These are phyloP conservation scores for Perca schrenkii DNA, from an alignment of 2,113 vertebrate genomes.

Conservation along the genomic window DNA sequence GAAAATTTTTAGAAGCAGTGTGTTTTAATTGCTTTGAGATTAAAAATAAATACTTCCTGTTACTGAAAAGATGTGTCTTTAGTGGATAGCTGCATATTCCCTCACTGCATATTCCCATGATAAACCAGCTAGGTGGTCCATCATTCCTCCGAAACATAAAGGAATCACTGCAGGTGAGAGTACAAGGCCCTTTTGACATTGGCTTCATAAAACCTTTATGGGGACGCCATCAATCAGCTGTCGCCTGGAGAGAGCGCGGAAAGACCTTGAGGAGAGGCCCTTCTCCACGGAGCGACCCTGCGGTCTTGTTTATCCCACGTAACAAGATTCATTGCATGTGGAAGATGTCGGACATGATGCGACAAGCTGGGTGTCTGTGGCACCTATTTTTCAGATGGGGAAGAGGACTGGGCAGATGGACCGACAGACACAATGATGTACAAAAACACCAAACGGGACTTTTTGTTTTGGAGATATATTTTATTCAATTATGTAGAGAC, in stretches of 20 bases:
- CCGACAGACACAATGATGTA: not conserved
- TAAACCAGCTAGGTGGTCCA: conserved; percentile 42
- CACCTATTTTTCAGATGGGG: not conserved
- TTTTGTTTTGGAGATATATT: not conserved
- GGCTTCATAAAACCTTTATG: conserved; percentile 64
- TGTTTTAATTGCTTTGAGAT: conserved; percentile 18
- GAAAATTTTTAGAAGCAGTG: not conserved
- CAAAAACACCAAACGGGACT: not conserved
- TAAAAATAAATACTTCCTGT: not conserved
- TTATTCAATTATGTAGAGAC: not conserved
- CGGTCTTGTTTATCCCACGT: conserved; percentile 41
- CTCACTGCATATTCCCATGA: conserved; percentile 1
- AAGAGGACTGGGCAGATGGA: not conserved
- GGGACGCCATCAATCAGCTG: conserved; percentile 64
- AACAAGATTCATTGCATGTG: conserved; percentile 51
- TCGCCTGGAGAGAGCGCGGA: conserved; percentile 38
- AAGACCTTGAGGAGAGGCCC: conserved; percentile 60
- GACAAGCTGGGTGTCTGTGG: not conserved
- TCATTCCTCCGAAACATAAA: conserved; percentile 28
- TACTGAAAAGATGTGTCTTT: not conserved
- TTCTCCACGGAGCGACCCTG: conserved; percentile 20
- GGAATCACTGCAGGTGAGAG: conserved; percentile 56
- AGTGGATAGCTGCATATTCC: not conserved
- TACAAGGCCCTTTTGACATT: conserved; percentile 62
- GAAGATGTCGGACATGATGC: conserved; percentile 24